phyloP scores from a whole-genome alignment of 2,797 vertebrate genomes.

The Knipowitschia caucasica region DNA sequence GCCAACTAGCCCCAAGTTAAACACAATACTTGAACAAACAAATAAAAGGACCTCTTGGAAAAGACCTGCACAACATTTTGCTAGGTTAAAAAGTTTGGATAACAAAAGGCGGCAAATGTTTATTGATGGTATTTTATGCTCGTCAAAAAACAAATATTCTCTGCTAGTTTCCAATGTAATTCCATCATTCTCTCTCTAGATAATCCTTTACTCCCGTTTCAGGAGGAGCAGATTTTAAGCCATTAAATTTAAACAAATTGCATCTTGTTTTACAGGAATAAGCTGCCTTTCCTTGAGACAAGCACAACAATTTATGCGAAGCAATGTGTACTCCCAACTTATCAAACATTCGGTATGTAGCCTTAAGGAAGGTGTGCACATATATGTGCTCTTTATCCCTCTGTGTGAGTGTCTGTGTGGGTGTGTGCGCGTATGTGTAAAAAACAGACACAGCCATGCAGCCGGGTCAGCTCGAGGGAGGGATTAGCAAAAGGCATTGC shows the following conservation, averaged over 20 bases:
- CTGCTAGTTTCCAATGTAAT: constrained; percentile 14
- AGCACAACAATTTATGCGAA: constrained; percentile 65
- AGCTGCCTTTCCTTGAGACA: constrained; percentile 62
- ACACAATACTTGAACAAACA: constrained; percentile 12
- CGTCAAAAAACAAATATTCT: constrained; percentile 20
- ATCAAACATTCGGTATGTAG: constrained; percentile 72
- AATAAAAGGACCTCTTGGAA: constrained; percentile 4
- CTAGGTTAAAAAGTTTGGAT: neutral
- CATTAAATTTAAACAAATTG: constrained; percentile 53
- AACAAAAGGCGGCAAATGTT: neutral
- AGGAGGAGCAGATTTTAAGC: constrained; percentile 31
- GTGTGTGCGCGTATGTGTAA: constrained; percentile 38
- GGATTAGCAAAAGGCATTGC: constrained; percentile 75
- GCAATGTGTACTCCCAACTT: constrained; percentile 66
- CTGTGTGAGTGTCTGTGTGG: constrained; percentile 56
- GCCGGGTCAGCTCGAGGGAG: constrained; percentile 72
- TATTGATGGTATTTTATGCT: neutral
- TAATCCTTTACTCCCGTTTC: constrained; percentile 52
- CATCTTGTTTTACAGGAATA: constrained; percentile 44
- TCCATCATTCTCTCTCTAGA: constrained; percentile 37
- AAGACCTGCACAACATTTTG: neutral
- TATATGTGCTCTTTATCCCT: constrained; percentile 44
- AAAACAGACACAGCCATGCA: constrained; percentile 68
- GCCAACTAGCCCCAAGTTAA: constrained; percentile 5
- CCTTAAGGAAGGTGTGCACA: constrained; percentile 62